Conservation (phyloP, 2,888 invertebrate genomes). For the Mellilla xanthometata region DNA sequence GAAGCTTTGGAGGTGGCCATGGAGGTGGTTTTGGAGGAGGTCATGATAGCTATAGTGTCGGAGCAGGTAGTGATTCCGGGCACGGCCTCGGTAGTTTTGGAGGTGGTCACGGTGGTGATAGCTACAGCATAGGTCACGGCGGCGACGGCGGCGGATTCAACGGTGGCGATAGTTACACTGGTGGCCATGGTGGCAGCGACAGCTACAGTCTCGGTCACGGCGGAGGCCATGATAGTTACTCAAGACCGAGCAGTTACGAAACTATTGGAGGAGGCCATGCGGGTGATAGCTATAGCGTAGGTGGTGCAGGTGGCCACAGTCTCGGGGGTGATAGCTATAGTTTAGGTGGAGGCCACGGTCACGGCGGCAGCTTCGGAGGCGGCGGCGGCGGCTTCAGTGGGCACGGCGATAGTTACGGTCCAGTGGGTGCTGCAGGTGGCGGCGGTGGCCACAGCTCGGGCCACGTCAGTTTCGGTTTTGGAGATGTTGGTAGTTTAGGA, state of each 20-base stretch:
- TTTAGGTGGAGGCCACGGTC: conserved; percentile 30
- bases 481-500: conserved; percentile 39
- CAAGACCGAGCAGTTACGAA: conserved; percentile 27
- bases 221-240: conserved; percentile 19
- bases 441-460: conserved; percentile 35
- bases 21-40: conserved; percentile 34
- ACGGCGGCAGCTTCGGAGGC: conserved; percentile 33
- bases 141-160: conserved; percentile 21
- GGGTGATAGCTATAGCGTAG: conserved; percentile 18
- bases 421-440: conserved; percentile 25
- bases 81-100: conserved; percentile 6
- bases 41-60: conserved; percentile 38
- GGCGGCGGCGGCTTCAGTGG: conserved; percentile 31
- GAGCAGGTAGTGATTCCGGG: conserved; percentile 17
- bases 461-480: conserved; percentile 40
- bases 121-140: conserved; percentile 23
- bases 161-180: conserved; percentile 29
- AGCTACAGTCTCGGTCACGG: conserved; percentile 20
- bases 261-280: conserved; percentile 21
- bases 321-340: conserved; percentile 29
- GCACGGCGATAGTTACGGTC: conserved; percentile 29
- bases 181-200: conserved; percentile 31
- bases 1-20: conserved; percentile 5
- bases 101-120: conserved; percentile 15
- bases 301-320: conserved; percentile 11